Evolutionary conservation across 2,113 vertebrate species (phyloP), one percentile per base, ranked within the genome.

Genomic region (Petromus typicus): DNA sequence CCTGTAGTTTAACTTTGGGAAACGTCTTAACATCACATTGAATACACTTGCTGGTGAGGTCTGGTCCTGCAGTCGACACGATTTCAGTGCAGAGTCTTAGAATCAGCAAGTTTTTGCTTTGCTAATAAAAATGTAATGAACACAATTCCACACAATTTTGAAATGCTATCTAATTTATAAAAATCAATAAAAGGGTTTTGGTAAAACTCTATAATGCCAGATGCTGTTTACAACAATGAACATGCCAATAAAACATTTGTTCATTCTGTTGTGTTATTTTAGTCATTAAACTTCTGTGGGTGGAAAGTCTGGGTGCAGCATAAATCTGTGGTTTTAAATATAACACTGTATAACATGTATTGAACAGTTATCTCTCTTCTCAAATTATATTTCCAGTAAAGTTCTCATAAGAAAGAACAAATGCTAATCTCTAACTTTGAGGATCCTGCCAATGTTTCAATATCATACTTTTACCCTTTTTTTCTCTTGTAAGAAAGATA

Each of bases 151-250:
- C 84, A 30, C 98, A 98, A 96, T 97, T 99, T 98, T 98, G 95
- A 91, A 98, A 98, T 97, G 94, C 61, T 97, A 98, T 97, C 98
- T 98, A 98, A 99, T 99, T 99, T 99, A 98, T 99, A 99, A 98
- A 97, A 98, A 98, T 98, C 98, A 97, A 91, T 98, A 95, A 98
- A 98, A 98, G 97, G 97, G 97, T 98, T 99, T 99, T 98, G 98
- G 98, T 98, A 99, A 98, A 98, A 98, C 95, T 98, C 98, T 98
- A 99, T 98, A 98, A 99, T 99, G 99, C 99, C 99, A 99, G 99
- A 99, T 99, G 99, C 99, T 99, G 98, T 99, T 99, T 99, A 99
- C 99, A 99, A 99, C 98, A 96, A 98, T 99, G 99, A 99, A 99
- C 99, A 99, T 99, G 99, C 99, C 99, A 99, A 99, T 99, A 99